Percentiles rank a stretch among this genome's conserved stretches.
Conservation (phyloP, 1,140 invertebrate genomes). For the Drosophila pseudoananassae region DNA sequence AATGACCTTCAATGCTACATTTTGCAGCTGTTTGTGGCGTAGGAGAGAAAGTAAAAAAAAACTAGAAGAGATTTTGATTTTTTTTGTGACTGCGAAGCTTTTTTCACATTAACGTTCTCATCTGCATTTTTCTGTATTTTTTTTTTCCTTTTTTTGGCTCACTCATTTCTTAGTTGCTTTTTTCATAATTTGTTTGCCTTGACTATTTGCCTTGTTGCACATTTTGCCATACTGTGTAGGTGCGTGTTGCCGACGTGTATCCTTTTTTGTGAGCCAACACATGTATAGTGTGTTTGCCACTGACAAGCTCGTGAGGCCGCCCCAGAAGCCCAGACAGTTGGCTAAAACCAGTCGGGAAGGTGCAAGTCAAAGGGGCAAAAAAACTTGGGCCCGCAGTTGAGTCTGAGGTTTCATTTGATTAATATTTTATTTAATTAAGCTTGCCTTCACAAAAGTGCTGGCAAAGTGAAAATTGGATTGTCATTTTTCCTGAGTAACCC, state of each 20-base stretch:
- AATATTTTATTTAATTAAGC: constrained; percentile 58
- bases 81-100: constrained; percentile 39
- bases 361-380: constrained; percentile 1
- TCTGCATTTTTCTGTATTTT: constrained; percentile 41
- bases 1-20: constrained; percentile 45
- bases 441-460: not conserved
- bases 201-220: constrained; percentile 68
- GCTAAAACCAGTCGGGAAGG: constrained; percentile 1
- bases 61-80: constrained; percentile 17
- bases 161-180: constrained; percentile 67
- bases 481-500: constrained; percentile 6
- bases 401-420: constrained; percentile 33
- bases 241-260: constrained; percentile 19
- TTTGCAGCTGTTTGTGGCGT: constrained; percentile 3
- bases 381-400: not conserved
- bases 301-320: constrained; percentile 59
- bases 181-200: constrained; percentile 62
- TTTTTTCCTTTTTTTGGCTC: constrained; percentile 29
- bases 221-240: constrained; percentile 41
- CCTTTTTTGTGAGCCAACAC: constrained; percentile 42
- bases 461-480: constrained; percentile 7
- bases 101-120: constrained; percentile 66
- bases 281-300: constrained; percentile 36
- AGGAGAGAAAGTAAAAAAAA: not conserved
- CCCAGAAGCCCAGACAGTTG: constrained; percentile 13